Base-by-base conservation (phyloP, 35 echinoderm and acorn worm genomes). In the Apostichopus parvimensis region DNA sequence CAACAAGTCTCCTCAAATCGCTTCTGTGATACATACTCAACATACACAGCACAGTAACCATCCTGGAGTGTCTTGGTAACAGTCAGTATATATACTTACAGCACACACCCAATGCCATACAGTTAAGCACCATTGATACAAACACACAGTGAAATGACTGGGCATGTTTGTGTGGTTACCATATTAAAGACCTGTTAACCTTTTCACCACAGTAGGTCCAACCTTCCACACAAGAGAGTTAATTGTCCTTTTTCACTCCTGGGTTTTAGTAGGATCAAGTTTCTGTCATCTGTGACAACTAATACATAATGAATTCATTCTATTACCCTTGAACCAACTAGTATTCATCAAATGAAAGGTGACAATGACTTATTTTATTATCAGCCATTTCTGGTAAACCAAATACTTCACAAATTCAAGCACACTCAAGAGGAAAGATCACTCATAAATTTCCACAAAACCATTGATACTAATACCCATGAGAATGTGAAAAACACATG, bases 201-300 rank as follows among this genome's bases (percentile, higher is more conserved):
- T 84, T 58, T 60, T 22, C 81, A 84, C 81, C 81, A 59, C 81
- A 84, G 81, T 60, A 5, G 81, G 81, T 84, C 81, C 56, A 57
- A 23, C 57, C 61, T 18, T 52, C 55, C 7, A 84, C 55, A 75
- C 71, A 75, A 75, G 71, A 75, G 71, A n/a, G 21, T 75, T 22
- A 75, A 75, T 75, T 75, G 71, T 75, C 71, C 71, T n/a, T 18
- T 61, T 61, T 61, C 34, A 45, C 34, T 45, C 34, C 34, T 45
- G 34, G 34, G 34, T 61, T 61, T 61, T 12, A 61, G 58, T 61
- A 75, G 17, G 71, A 75, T 75, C 71, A 20, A 5, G 4, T 75
- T 75, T 75, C 71, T 20, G 17, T 61, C 7, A 61, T 61, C 58
- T 61, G 71, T 75, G 71, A 75, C 17, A 75, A 75, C 71, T 9